Conservation (phyloP, 2,797 vertebrate species). For the Premnoplex brunnescens region DNA sequence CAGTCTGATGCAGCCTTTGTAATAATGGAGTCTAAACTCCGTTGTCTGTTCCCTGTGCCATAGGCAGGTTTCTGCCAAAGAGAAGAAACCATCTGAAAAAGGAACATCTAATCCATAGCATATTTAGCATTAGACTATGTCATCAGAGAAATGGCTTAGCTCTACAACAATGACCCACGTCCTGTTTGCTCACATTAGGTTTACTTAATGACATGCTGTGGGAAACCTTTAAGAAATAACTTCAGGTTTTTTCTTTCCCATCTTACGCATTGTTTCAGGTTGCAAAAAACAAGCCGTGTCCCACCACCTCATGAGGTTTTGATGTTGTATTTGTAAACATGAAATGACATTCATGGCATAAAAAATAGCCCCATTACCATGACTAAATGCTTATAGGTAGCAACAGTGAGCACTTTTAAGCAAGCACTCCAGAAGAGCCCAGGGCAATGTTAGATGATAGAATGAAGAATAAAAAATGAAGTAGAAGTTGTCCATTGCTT, state of each 20-base stretch:
- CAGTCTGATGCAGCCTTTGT: not conserved
- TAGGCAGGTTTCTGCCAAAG: not conserved
- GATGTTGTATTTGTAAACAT: not conserved
- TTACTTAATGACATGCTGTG: not conserved
- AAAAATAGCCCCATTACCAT: not conserved
- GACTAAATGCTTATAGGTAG: not conserved
- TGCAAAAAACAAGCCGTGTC: not conserved
- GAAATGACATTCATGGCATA: not conserved
- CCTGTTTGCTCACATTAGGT: not conserved
- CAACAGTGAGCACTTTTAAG: not conserved
- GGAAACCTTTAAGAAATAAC: not conserved
- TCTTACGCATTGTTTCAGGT: not conserved
- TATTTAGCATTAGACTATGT: not conserved
- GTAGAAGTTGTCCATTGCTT: constrained; percentile 1
- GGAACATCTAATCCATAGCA: not conserved
- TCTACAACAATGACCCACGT: not conserved
- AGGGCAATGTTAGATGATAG: not conserved
- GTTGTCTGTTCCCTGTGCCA: not conserved
- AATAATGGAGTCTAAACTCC: not conserved
- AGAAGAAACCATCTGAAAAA: not conserved
- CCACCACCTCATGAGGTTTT: not conserved
- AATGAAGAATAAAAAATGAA: not conserved
- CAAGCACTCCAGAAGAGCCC: not conserved
- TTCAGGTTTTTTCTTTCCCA: not conserved
- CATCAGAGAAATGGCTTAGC: not conserved